These are phyloP conservation scores for Anastrepha ludens DNA, from an alignment of 1,140 invertebrate genomes.

Conservation along the genomic window DNA sequence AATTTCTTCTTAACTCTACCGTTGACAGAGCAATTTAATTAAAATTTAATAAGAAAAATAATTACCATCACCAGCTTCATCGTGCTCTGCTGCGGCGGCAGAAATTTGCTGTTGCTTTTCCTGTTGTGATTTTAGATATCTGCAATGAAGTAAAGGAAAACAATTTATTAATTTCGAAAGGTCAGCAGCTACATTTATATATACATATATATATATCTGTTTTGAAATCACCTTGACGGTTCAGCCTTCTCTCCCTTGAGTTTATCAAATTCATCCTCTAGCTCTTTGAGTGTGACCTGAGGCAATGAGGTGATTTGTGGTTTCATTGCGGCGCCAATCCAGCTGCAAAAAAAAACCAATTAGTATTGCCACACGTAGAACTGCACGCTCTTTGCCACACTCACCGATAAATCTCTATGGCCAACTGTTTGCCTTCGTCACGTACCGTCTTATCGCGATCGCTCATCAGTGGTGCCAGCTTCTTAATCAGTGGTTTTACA, in stretches of 20 bases:
- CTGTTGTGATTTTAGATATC: constrained; percentile 93
- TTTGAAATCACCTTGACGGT: constrained; percentile 76
- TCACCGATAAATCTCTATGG: constrained; percentile 91
- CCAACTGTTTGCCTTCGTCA: constrained; percentile 91
- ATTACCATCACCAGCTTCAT: constrained; percentile 74
- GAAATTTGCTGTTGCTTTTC: constrained; percentile 81
- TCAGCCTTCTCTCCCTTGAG: constrained; percentile 81
- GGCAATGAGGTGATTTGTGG: constrained; percentile 90
- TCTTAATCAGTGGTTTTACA: constrained; percentile 92
- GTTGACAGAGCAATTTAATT: too few species aligned
- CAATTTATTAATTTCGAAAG: constrained; percentile 27
- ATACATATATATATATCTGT: background rate
- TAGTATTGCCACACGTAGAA: background rate
- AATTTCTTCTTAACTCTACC: too few species aligned
- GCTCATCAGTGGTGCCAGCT: constrained; percentile 87
- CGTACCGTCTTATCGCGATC: constrained; percentile 94
- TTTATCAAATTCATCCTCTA: constrained; percentile 91
- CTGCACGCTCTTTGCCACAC: background rate
- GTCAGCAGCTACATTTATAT: background rate
- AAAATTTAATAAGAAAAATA: constrained; percentile 24
- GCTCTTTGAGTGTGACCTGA: constrained; percentile 90
- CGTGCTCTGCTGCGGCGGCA: constrained; percentile 77
- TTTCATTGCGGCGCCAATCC: constrained; percentile 91
- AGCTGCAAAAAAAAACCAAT: constrained; percentile 75
- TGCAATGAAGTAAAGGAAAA: constrained; percentile 58